Conservation (phyloP, 2,113 vertebrate species). For the Pleuronectes platessa region DNA sequence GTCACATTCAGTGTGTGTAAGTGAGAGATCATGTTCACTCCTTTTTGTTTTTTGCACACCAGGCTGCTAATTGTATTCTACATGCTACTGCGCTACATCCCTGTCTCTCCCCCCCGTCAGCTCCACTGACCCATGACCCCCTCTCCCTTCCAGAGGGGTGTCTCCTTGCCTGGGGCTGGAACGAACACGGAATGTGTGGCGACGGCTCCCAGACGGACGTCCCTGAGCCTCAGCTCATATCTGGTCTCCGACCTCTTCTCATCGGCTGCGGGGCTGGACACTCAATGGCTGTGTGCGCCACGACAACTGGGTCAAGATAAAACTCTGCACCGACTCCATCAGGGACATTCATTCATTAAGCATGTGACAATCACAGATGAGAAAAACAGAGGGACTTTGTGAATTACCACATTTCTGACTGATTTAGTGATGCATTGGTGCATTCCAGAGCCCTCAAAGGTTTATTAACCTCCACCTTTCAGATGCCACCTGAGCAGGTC, state of each 20-base stretch:
- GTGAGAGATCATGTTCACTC: background rate
- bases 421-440: constrained; percentile 11
- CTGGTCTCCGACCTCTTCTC: constrained; percentile 74
- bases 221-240: constrained; percentile 78
- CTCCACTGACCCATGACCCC: constrained; percentile 61
- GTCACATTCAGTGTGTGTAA: background rate
- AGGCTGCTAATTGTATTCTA: constrained; percentile 49
- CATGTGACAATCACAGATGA: constrained; percentile 7
- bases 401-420: constrained; percentile 16
- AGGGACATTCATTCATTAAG: constrained; percentile 9
- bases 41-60: background rate
- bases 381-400: constrained; percentile 11
- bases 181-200: constrained; percentile 96
- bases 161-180: constrained; percentile 95
- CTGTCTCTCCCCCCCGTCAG: constrained; percentile 16
- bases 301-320: constrained; percentile 13
- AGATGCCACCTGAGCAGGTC: constrained; percentile 3
- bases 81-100: constrained; percentile 2
- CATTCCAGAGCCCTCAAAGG: background rate
- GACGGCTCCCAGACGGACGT: constrained; percentile 84
- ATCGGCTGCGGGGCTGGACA: constrained; percentile 95
- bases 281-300: constrained; percentile 86
- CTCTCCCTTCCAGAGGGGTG: constrained; percentile 76
- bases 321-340: constrained; percentile 24
- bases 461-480: constrained; percentile 28